These are phyloP conservation scores for Spisula subtruncata DNA, from an alignment of 2,888 invertebrate genomes.

Conservation along the genomic window DNA sequence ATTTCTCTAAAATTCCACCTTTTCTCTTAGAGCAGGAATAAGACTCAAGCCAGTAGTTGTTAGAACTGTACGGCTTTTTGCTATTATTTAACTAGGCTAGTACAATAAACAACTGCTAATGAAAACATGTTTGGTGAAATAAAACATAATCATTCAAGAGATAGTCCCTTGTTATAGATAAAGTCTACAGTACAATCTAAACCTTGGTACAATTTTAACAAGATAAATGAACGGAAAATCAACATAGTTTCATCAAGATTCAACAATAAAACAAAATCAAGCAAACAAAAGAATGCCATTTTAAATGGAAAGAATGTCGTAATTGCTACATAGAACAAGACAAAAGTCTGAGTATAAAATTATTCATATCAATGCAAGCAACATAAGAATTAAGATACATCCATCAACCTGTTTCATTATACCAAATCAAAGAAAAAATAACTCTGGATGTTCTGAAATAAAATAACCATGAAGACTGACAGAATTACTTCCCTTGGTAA, in stretches of 20 bases:
- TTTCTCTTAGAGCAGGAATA: background rate
- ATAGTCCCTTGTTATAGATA: constrained; percentile 3
- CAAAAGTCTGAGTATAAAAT: constrained; percentile 40
- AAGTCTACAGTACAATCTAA: background rate
- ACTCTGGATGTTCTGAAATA: background rate
- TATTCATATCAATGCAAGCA: constrained; percentile 28
- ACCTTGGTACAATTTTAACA: constrained; percentile 18
- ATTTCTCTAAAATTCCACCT: constrained; percentile 11
- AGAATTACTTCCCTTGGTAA: background rate
- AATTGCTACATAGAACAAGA: constrained; percentile 11
- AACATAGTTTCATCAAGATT: constrained; percentile 18
- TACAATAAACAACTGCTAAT: constrained; percentile 8
- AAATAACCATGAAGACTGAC: background rate
- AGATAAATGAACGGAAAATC: constrained; percentile 19
- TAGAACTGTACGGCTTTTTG: background rate
- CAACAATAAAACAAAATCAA: constrained; percentile 24
- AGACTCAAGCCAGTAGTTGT: background rate
- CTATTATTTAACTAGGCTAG: background rate
- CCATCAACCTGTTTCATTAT: background rate
- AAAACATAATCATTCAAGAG: constrained; percentile 21
- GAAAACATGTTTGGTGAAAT: constrained; percentile 7
- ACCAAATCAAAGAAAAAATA: background rate
- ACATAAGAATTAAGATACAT: constrained; percentile 8
- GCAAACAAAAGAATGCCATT: constrained; percentile 25
- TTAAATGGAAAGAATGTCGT: constrained; percentile 27